A percentile compares a stretch with the other conserved stretches of the same genome.
Conservation (phyloP, 1,140 invertebrate genomes). For the Riptortus pedestris region DNA sequence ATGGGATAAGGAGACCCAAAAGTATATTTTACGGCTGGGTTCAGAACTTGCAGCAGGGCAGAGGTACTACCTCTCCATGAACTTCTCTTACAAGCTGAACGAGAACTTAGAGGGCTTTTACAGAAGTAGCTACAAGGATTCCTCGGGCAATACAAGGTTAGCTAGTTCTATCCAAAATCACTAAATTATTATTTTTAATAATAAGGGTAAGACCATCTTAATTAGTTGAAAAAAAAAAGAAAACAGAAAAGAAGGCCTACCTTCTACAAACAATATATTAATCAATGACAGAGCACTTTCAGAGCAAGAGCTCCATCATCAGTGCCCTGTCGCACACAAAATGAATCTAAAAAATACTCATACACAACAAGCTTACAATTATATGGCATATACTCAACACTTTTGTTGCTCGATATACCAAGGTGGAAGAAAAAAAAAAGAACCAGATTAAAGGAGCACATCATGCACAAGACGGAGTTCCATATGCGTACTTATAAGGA, state of each 20-base stretch:
- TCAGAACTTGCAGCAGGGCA: not conserved
- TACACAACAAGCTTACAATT: no score
- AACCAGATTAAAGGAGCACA: no score
- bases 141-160: not conserved
- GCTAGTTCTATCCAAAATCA: not conserved
- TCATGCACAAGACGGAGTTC: no score
- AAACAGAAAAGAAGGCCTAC: not conserved
- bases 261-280: not conserved
- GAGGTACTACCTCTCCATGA: constrained; percentile 2
- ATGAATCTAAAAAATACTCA: no score
- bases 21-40: not conserved
- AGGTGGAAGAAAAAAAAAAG: no score
- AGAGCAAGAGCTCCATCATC: not conserved
- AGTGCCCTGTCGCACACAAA: no score
- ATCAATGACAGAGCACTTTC: not conserved
- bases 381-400: no score
- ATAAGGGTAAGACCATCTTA: not conserved
- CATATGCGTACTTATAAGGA: no score
- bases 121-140: constrained; percentile 11
- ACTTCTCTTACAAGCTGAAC: not conserved
- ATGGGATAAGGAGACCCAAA: not conserved
- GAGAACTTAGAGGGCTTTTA: constrained; percentile 7
- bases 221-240: not conserved
- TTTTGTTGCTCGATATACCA: no score
- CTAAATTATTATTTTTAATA: not conserved